Evolutionary conservation across 2,888 invertebrate genomes (phyloP), one percentile per base, ranked within the genome.

Genomic region (Pterostichus madidus): DNA sequence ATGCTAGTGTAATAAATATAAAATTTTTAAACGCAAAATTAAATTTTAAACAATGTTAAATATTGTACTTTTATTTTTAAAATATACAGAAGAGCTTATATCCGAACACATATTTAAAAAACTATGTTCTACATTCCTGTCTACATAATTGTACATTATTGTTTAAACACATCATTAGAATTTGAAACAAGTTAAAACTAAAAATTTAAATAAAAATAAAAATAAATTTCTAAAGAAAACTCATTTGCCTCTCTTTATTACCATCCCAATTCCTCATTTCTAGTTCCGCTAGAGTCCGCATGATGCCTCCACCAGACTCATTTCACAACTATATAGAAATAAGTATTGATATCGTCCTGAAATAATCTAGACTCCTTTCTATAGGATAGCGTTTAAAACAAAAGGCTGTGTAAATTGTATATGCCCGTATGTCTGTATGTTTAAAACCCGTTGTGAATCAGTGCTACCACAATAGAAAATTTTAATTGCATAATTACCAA

Each of bases 401-500:
- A 75, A 75, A 75, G 75, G 31, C 13, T 32, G 11, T 49, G 24
- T 17, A 7, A 75, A 52, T 75, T 75, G 52, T 75, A n/a, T 75
- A 52, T 31, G 75, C 75, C 75, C 75, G 52, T 75, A 75, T 75
- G 75, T 24, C 32, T 39, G 39, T 75, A 31, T 35, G 44, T 56
- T 56, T 56, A 71, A 64, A 64, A 59, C 24, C 59, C 24, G 24
- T 39, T 49, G 13, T 49, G 44, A 75, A 75, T 75, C 75, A 31
- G 31, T 46, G 71, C 46, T 68, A 75, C n/a, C 13, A 75, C 49
- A 49, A 75, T 52, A 35, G 75, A 52, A 75, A 52, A 52, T 31
- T 75, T 75, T 75, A 52, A 75, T 75, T 75, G 39, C n/a, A 15
- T 75, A 75, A 75, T 75, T 75, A 52, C 11, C 39, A 39, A 39